Percentiles rank a stretch among this genome's conserved stretches.
phyloP scores from a whole-genome alignment of 1,140 invertebrate species.

The Drosophila saltans region DNA sequence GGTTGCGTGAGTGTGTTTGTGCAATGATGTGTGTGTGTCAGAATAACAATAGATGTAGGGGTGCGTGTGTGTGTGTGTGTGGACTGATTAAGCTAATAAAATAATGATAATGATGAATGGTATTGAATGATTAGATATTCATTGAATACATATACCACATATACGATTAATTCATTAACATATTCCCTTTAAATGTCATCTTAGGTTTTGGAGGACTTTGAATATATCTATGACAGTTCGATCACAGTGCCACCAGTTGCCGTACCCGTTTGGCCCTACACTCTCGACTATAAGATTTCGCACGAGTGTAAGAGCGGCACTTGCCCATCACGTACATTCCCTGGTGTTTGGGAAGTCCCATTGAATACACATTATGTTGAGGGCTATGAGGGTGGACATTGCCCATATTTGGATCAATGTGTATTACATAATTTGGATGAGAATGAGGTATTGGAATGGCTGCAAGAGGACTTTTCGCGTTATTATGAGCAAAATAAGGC shows the following conservation, averaged over 20 bases:
- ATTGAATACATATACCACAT: slow-evolving; percentile 1
- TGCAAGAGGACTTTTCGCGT: slow-evolving; percentile 94
- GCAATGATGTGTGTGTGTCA: slow-evolving; percentile 1
- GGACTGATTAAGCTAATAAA: slow-evolving; percentile 3
- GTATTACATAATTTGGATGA: slow-evolving; percentile 94
- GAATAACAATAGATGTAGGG: no score
- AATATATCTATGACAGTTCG: slow-evolving; percentile 96
- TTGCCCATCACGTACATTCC: slow-evolving; percentile 95
- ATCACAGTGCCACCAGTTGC: slow-evolving; percentile 92
- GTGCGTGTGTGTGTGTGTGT: slow-evolving; percentile 2
- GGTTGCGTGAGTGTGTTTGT: slow-evolving; percentile 31
- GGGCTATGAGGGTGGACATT: slow-evolving; percentile 94
- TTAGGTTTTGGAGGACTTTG: slow-evolving; percentile 94
- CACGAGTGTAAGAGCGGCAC: slow-evolving; percentile 96
- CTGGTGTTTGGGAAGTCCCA: slow-evolving; percentile 97
- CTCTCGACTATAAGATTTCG: slow-evolving; percentile 94
- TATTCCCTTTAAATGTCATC: background rate
- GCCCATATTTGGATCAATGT: slow-evolving; percentile 96
- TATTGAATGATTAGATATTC: slow-evolving; percentile 25
- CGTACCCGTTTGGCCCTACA: slow-evolving; percentile 97
- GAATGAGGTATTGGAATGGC: slow-evolving; percentile 94
- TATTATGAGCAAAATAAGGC: slow-evolving; percentile 94
- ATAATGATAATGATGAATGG: slow-evolving; percentile 17
- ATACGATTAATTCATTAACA: background rate
- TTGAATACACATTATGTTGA: slow-evolving; percentile 96